Evolutionary conservation across 2,797 vertebrate species (phyloP), one percentile per base, ranked within the genome.

Genomic region (Falco novaeseelandiae): DNA sequence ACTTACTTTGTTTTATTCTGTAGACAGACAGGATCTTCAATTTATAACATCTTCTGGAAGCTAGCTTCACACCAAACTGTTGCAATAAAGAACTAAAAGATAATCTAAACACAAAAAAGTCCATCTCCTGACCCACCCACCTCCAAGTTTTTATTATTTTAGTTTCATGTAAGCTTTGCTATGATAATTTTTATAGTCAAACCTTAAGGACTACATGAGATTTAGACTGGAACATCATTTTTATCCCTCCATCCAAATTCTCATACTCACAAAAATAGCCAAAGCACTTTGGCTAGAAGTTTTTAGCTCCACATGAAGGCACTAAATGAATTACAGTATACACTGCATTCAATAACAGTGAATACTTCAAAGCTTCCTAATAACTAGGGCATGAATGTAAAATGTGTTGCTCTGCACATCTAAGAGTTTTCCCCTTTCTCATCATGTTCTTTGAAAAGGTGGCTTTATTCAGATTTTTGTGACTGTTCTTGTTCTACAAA

Each of bases 401-500:
- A 97, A 96, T 96, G 78, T 95, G 95, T 97, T 96, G 93, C 95
- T 96, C 91, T 97, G 95, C 97, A 97, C 92, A 96, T 97, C 97
- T 97, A 97, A 95, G 96, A 96, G 96, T 94, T 95, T 90, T 96
- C 84, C 78, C 76, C 89, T 97, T 97, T 96, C 97, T 97, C 96
- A 93, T 97, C 94, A 29, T 98, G 97, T 97, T 94, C 95, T 97
- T 98, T 96, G 95, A 97, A 97, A 96, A 97, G 95, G 89, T 97
- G 90, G 93, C 92, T 97, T 93, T 95, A 96, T 97, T 97, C 97
- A 96, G 95, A 96, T 96, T 96, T 97, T 93, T 96, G 89, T 95
- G 96, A 97, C 96, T 97, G 71, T 93, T 97, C 94, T 97, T 95
- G 97, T 97, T 97, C 96, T 97, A 97, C 96, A 94, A 97, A 98